Evolutionary conservation across 2,113 vertebrate species (phyloP).

Genomic region (Xerus inauris): DNA sequence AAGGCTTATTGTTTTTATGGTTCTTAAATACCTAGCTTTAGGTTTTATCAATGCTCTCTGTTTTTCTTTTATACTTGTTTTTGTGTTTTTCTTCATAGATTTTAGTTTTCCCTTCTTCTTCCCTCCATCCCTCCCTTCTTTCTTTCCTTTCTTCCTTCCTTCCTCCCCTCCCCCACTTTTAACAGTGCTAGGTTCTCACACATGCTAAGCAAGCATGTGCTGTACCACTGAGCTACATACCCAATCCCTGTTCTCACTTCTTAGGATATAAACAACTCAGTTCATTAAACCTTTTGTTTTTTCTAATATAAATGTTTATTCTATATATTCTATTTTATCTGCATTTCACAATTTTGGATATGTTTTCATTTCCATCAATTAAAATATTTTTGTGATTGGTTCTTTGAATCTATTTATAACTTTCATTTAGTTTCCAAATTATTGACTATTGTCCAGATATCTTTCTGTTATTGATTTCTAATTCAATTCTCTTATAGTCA

Average conservation of each 20-base stretch:
- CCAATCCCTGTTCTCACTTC: neutral
- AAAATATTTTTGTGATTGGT: neutral
- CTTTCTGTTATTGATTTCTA: neutral
- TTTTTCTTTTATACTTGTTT: neutral
- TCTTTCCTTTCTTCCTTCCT: no score
- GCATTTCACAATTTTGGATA: neutral
- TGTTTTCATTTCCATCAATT: neutral
- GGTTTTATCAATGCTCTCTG: neutral
- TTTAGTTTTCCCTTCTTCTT: neutral
- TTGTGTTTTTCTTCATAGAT: neutral
- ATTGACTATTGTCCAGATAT: neutral
- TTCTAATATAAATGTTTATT: neutral
- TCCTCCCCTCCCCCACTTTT: no score
- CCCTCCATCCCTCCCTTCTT: neutral
- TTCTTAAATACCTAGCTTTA: neutral
- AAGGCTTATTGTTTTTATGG: neutral
- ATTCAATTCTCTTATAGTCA: neutral
- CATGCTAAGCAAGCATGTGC: no score
- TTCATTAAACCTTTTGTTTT: neutral
- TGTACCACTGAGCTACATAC: neutral
- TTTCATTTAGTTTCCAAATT: neutral
- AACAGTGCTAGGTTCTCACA: no score
- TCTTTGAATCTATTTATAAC: neutral
- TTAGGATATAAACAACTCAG: neutral
- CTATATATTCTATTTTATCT: neutral